Evolutionary conservation across 2,797 vertebrate species (phyloP).

Genomic region (Threskiornis aethiopicus): DNA sequence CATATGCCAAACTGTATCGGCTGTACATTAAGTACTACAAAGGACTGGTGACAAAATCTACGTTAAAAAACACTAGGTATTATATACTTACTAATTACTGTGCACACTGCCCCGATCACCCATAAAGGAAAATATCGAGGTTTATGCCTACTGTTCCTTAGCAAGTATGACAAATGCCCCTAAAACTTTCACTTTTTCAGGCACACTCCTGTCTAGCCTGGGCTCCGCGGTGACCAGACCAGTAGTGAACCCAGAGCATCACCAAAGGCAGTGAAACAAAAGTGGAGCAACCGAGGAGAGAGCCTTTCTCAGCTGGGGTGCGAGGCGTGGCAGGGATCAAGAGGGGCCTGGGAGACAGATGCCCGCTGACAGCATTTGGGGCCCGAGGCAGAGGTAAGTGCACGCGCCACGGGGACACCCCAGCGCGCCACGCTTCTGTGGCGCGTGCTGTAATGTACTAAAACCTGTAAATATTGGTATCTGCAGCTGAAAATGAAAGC

Average conservation of each 20-base stretch:
- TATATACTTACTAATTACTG: background rate
- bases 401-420: accelerated
- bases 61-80: background rate
- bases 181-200: background rate
- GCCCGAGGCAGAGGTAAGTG: background rate
- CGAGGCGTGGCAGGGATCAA: background rate
- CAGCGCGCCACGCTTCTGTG: accelerated
- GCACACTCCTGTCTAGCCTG: accelerated
- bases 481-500: background rate
- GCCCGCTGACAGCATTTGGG: background rate
- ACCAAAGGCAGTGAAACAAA: background rate
- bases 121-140: background rate
- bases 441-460: background rate
- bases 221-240: background rate
- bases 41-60: background rate
- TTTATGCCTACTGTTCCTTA: background rate
- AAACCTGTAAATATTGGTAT: background rate
- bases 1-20: background rate
- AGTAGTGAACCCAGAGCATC: background rate
- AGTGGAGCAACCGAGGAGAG: background rate
- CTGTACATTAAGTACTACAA: background rate
- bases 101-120: background rate
- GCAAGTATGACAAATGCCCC: background rate
- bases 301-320: background rate
- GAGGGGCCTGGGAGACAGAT: background rate